Evolutionary conservation across 2,888 invertebrate genomes (phyloP).

Genomic region (Lordiphosa andalusiaca): DNA sequence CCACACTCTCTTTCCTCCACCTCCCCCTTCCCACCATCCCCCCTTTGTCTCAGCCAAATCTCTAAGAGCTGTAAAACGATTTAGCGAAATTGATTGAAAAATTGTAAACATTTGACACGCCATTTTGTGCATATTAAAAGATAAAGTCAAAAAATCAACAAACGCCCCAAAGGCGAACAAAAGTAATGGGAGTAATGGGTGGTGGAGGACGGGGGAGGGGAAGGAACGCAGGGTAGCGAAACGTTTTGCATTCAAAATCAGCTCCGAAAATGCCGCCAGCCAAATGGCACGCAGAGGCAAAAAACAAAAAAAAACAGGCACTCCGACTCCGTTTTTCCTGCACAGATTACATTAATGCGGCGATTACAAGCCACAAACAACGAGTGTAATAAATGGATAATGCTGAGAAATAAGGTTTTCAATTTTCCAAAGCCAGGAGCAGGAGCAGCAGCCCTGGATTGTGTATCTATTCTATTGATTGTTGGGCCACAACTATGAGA

Average conservation of each 20-base stretch:
- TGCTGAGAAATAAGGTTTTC: slow-evolving; percentile 48
- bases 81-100: slow-evolving; percentile 65
- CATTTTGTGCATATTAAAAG: slow-evolving; percentile 71
- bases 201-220: background rate
- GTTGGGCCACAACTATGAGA: slow-evolving; percentile 68
- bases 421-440: slow-evolving; percentile 36
- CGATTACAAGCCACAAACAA: slow-evolving; percentile 52
- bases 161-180: slow-evolving; percentile 30
- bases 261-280: slow-evolving; percentile 23
- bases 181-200: slow-evolving; percentile 13
- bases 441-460: slow-evolving; percentile 11
- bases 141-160: slow-evolving; percentile 69
- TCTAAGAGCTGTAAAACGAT: slow-evolving; percentile 22
- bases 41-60: too few species aligned
- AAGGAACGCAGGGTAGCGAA: slow-evolving; percentile 1
- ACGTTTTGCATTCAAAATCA: slow-evolving; percentile 42
- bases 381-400: slow-evolving; percentile 56
- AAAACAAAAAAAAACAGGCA: background rate
- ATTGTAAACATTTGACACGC: slow-evolving; percentile 65
- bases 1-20: too few species aligned
- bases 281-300: slow-evolving; percentile 40
- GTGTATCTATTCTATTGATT: slow-evolving; percentile 53
- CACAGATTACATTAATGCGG: slow-evolving; percentile 63
- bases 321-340: slow-evolving; percentile 17
- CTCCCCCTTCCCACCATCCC: too few species aligned